Evolutionary conservation across 2,797 vertebrate species (phyloP).

Genomic region (Limnodromus scolopaceus): DNA sequence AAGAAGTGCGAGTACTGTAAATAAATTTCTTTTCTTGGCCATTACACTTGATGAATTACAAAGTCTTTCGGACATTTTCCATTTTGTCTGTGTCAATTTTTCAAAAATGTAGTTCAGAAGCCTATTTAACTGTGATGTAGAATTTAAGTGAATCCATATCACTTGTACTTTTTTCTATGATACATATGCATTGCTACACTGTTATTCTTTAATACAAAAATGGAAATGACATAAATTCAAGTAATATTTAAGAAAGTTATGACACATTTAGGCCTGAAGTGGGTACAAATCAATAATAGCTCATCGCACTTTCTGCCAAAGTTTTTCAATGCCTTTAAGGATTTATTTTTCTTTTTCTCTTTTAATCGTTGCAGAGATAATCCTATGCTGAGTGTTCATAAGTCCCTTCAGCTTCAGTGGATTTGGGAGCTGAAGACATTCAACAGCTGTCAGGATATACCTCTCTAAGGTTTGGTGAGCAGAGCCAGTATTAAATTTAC

Average conservation of each 20-base stretch:
- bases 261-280: background rate
- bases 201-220: background rate
- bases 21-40: background rate
- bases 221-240: background rate
- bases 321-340: background rate
- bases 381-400: background rate
- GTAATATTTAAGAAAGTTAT: background rate
- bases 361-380: background rate
- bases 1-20: background rate
- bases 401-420: background rate
- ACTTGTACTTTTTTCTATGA: background rate
- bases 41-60: background rate
- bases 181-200: background rate
- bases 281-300: background rate
- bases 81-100: background rate
- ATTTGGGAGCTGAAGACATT: background rate
- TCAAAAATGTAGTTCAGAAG: background rate
- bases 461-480: background rate
- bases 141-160: background rate
- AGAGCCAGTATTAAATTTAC: background rate
- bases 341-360: background rate
- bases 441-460: background rate
- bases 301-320: background rate
- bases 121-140: background rate
- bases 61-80: background rate